Conservation (phyloP, 2,888 invertebrate species). For the Agrochola circellaris region DNA sequence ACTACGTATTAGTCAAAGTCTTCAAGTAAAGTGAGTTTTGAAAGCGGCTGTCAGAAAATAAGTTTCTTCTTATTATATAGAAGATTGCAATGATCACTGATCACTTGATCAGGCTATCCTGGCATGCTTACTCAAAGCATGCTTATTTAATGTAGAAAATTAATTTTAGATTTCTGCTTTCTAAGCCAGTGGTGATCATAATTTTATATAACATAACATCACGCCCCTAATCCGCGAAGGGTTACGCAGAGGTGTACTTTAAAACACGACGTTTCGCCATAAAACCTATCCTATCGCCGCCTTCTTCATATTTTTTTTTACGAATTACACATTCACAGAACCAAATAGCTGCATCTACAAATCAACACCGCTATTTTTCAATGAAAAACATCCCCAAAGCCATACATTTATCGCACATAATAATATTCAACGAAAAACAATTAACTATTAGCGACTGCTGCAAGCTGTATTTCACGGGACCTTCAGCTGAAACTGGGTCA, state of each 20-base stretch:
- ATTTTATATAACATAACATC: too few relatives aligned
- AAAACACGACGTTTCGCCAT: too few relatives aligned
- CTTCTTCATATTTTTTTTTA: background rate
- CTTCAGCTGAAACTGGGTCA: constrained; percentile 60
- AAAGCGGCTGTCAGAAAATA: background rate
- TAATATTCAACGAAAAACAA: constrained; percentile 27
- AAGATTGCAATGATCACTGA: background rate
- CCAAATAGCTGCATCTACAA: background rate
- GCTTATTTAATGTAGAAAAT: background rate
- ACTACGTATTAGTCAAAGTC: background rate
- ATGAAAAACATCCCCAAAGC: background rate
- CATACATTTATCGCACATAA: constrained; percentile 10
- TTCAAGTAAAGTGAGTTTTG: background rate
- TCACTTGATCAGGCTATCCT: background rate
- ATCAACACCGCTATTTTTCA: background rate
- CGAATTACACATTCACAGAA: too few relatives aligned
- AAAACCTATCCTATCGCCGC: background rate
- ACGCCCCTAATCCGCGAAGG: too few relatives aligned
- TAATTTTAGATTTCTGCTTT: background rate
- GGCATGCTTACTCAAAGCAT: background rate
- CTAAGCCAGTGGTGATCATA: background rate
- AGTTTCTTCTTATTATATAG: background rate
- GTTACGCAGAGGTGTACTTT: too few relatives aligned
- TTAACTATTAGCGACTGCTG: constrained; percentile 30
- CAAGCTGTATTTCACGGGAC: constrained; percentile 33